Evolutionary conservation across 1,140 invertebrate genomes (phyloP), one percentile per base, ranked within the genome.

Genomic region (Atta colombica): DNA sequence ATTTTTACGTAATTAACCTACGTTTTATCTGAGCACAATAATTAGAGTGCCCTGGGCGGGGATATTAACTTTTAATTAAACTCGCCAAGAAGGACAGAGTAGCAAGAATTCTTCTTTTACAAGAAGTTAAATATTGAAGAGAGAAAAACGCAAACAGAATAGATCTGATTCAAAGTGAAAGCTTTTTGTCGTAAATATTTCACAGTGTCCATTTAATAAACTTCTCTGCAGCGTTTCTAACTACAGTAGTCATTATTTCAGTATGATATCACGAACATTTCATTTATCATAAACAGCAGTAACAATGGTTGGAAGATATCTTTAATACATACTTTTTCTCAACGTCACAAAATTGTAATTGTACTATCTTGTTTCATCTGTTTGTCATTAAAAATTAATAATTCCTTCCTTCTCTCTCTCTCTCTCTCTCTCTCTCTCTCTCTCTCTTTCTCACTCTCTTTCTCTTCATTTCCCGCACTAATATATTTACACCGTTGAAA

Each of bases 1-100:
- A 68, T 68, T 87, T 88, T 80, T 69, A 87, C 77, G 71, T 88
- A 82, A 88, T 88, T 87, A 81, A 71, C 75, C 53, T 35, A 39
- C n/a, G 45, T 81, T 78, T 74, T 87, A 69, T 87, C 58, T 61
- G 77, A 61, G 66, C 28, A 65, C 77, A 87, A 87, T 87, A 87
- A 88, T 88, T 87, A 68, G 66, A 69, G 63, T 72, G 65, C 72
- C 14, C 14, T 53, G 35, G 53, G 39, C 55, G 51, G n/a, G 63
- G 49, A 82, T 87, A 81, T 88, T 88, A 88, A 87, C 81, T 88
- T 88, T 87, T 87, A 86, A 86, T 88, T 86, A 88, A 81, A 88
- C 66, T 80, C 7, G 1, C 28, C 18, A 45, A 88, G 60, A 53
- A 49, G 3, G 28, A 45, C 49, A 18, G 28, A 60, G 53, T 49